These are phyloP conservation scores for Sphenopsis melanotis DNA, from an alignment of 2,797 vertebrate genomes.

Conservation along the genomic window DNA sequence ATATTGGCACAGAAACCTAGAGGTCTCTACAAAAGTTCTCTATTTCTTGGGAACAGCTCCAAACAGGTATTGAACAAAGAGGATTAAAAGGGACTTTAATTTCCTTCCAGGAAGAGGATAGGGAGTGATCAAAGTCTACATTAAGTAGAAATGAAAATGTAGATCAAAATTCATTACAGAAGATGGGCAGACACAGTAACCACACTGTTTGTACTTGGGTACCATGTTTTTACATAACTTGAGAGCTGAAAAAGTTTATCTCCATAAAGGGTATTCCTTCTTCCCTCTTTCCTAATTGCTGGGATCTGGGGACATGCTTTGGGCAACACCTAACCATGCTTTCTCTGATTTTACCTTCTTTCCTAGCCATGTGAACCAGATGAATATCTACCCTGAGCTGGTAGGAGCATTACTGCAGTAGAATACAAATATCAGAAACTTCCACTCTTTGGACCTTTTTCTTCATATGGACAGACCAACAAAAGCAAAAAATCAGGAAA, in stretches of 20 bases:
- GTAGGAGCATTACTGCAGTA: not conserved
- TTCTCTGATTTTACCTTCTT: not conserved
- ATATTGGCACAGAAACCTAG: not conserved
- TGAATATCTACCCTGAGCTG: fast-evolving
- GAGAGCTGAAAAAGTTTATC: not conserved
- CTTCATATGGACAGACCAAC: not conserved
- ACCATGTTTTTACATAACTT: not conserved
- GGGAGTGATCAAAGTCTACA: not conserved
- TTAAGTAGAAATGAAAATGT: not conserved
- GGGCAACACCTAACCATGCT: not conserved
- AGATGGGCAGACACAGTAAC: not conserved
- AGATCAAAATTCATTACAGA: not conserved
- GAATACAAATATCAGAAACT: not conserved
- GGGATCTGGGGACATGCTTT: not conserved
- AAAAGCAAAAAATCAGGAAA: not conserved
- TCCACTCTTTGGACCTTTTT: not conserved
- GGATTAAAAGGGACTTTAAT: not conserved
- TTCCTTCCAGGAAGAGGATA: not conserved
- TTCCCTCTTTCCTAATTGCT: not conserved
- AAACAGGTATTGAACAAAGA: not conserved
- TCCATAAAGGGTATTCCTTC: not conserved
- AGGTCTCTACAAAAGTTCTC: not conserved
- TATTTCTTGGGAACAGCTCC: not conserved
- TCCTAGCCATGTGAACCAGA: not conserved
- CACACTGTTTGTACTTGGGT: not conserved